Percentiles rank a stretch among this genome's conserved stretches.
phyloP scores from a whole-genome alignment of 2,113 vertebrate species.

The Hoplias malabaricus region DNA sequence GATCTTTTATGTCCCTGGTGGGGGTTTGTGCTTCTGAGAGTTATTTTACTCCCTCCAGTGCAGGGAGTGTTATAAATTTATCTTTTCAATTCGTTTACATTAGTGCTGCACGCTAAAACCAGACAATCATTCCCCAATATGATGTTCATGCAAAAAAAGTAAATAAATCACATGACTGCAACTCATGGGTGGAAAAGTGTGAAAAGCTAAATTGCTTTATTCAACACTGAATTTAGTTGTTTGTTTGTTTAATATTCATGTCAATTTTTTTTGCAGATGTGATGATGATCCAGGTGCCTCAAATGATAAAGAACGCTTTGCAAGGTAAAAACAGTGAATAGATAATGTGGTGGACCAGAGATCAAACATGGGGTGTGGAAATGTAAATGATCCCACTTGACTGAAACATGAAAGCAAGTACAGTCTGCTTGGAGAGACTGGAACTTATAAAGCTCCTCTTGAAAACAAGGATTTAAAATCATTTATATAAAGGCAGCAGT shows the following conservation, averaged over 20 bases:
- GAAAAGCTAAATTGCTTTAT: neutral
- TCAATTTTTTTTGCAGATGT: slow-evolving; percentile 72
- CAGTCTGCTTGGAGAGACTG: neutral
- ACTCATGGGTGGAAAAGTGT: neutral
- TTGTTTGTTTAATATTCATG: neutral
- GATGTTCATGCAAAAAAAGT: too few species aligned
- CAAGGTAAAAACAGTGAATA: slow-evolving; percentile 77
- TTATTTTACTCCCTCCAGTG: too few species aligned
- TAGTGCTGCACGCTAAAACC: too few species aligned
- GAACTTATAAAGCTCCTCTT: neutral
- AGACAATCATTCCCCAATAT: too few species aligned
- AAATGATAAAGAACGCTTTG: slow-evolving; percentile 93
- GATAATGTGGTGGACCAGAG: neutral
- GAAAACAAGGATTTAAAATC: too few species aligned
- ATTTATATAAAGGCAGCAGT: too few species aligned
- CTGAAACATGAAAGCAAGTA: neutral
- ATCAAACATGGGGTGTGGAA: too few species aligned
- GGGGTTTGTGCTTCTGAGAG: too few species aligned
- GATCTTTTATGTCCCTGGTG: too few species aligned
- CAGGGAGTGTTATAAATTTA: too few species aligned
- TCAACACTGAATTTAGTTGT: neutral
- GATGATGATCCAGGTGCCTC: slow-evolving; percentile 85
- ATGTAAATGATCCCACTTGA: neutral
- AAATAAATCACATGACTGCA: too few species aligned
- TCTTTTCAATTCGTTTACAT: too few species aligned